Percentiles rank a stretch among this genome's conserved stretches.
phyloP scores from a whole-genome alignment of 2,888 invertebrate genomes.

The Didymodactylos carnosus region DNA sequence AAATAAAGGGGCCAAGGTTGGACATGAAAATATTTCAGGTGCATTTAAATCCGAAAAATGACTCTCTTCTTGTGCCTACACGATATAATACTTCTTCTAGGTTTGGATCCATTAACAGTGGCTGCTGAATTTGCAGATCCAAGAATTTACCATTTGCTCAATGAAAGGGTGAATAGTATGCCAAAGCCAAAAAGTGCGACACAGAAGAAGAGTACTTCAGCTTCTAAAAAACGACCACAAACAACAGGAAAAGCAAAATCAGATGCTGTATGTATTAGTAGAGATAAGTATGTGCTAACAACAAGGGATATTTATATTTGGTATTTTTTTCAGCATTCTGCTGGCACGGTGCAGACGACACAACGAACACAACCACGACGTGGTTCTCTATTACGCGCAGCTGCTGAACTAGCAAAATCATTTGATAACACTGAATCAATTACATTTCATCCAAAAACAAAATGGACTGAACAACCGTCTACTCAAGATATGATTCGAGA shows the following conservation, averaged over 20 bases:
- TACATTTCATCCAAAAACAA: constrained; percentile 3
- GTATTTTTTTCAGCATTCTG: not conserved
- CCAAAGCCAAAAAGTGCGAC: constrained; percentile 23
- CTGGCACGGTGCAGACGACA: not conserved
- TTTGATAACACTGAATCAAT: not conserved
- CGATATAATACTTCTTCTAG: not conserved
- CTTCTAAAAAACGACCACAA: not conserved
- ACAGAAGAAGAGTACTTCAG: not conserved
- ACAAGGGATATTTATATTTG: too few species aligned
- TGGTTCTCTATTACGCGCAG: constrained; percentile 2
- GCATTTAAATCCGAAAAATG: constrained; percentile 17
- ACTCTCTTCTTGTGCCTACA: not conserved
- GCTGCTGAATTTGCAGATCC: constrained; percentile 30
- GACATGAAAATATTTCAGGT: constrained; percentile 30
- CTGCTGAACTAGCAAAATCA: not conserved
- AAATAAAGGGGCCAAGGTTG: constrained; percentile 27
- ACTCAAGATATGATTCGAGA: constrained; percentile 26
- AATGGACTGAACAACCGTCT: constrained; percentile 24
- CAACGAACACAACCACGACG: not conserved
- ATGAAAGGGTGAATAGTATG: constrained; percentile 28
- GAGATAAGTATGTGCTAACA: not conserved
- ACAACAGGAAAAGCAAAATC: constrained; percentile 16
- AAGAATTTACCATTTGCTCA: constrained; percentile 26
- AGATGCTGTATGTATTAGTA: not conserved
- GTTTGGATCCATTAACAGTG: not conserved